phyloP scores from a whole-genome alignment of 2,113 vertebrate genomes.

The Xyliphius kryptos region DNA sequence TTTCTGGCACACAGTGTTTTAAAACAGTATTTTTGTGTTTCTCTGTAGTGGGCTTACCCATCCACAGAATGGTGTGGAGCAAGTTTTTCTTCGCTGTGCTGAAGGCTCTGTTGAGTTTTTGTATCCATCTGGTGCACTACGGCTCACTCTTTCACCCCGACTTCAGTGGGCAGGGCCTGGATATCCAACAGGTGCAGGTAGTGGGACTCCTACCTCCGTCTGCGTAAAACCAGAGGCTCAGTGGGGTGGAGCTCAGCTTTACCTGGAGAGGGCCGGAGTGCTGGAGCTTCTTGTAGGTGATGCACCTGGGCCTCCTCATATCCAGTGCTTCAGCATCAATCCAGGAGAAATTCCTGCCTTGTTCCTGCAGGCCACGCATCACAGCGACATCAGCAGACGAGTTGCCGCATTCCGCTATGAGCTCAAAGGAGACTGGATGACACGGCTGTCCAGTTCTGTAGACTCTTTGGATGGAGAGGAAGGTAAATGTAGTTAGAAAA shows the following conservation, averaged over 20 bases:
- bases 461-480: constrained; percentile 62
- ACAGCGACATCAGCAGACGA: constrained; percentile 85
- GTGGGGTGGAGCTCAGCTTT: constrained; percentile 84
- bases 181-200: constrained; percentile 43
- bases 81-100: constrained; percentile 78
- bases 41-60: constrained; percentile 76
- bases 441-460: constrained; percentile 62
- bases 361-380: constrained; percentile 82
- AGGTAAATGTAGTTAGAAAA: constrained; percentile 59
- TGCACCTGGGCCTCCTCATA: constrained; percentile 53
- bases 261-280: constrained; percentile 74
- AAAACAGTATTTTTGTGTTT: background rate
- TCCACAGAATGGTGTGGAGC: constrained; percentile 81
- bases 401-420: constrained; percentile 84
- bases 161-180: constrained; percentile 58
- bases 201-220: constrained; percentile 63
- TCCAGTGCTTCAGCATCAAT: constrained; percentile 75
- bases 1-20: background rate
- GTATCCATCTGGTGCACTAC: constrained; percentile 81
- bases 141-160: constrained; percentile 75
- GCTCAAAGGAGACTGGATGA: constrained; percentile 71
- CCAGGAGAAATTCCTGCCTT: constrained; percentile 76
- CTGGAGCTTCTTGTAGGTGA: constrained; percentile 83
- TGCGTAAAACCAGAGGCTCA: constrained; percentile 73
- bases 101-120: constrained; percentile 85